phyloP scores from a whole-genome alignment of 1,140 invertebrate genomes.

The Cotesia chilonis region DNA sequence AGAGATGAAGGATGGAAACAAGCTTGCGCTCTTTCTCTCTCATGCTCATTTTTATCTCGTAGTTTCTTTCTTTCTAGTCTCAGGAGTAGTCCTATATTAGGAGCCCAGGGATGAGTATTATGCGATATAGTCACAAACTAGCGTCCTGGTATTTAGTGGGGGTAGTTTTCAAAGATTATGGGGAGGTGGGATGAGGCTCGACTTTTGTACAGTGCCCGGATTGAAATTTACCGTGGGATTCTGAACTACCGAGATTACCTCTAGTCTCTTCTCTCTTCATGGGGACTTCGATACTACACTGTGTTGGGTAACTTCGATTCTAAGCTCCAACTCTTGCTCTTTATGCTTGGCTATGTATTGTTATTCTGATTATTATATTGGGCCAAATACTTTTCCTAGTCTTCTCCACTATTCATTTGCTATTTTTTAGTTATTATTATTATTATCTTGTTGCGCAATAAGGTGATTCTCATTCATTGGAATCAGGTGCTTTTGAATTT shows the following conservation, averaged over 20 bases:
- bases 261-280: conserved; percentile 13
- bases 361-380: not conserved
- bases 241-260: conserved; percentile 56
- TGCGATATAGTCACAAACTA: conserved; percentile 21
- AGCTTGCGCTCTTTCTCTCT: conserved; percentile 11
- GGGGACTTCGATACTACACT: conserved; percentile 23
- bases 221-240: conserved; percentile 63
- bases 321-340: conserved; percentile 2
- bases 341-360: not conserved
- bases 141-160: conserved; percentile 28
- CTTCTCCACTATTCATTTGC: conserved; percentile 5
- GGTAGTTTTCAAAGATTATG: conserved; percentile 26
- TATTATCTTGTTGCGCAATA: not conserved
- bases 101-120: no score
- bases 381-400: conserved; percentile 3
- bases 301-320: conserved; percentile 20
- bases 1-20: conserved; percentile 14
- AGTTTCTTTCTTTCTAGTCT: conserved; percentile 5
- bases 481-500: no score
- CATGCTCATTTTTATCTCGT: not conserved
- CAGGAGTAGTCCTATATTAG: not conserved
- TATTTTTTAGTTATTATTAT: conserved; percentile 3
- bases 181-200: conserved; percentile 33
- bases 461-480: no score
- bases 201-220: conserved; percentile 57